Base-by-base conservation (phyloP, 2,797 vertebrate species). In the Cossypha polioptera region DNA sequence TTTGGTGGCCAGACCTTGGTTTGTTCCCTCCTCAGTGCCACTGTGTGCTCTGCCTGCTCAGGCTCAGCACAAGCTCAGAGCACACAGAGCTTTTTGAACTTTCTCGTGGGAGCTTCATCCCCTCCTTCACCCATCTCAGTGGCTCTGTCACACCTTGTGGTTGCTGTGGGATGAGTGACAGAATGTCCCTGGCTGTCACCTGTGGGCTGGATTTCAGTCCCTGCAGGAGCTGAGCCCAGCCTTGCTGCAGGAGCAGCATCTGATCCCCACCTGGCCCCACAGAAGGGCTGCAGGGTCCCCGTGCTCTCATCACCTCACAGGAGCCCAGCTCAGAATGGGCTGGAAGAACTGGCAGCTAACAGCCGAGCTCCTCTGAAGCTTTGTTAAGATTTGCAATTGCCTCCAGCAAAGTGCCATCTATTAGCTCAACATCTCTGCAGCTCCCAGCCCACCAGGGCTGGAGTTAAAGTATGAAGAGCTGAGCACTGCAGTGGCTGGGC, bases 361-460 rank as follows among this genome's bases (percentile, higher is more conserved):
- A 89, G 72, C 58, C 58, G 48, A 36, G 74, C 71, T 40, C 42
- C 79, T 82, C 55, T 79, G 81, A 73, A 91, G 59, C 77, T 95
- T 94, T 93, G 94, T 91, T 78, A 88, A 88, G 75, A 75, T 84
- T 94, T 77, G 63, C n/a, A 88, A 92, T 72, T 53, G 40, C 38
- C 72, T 94, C 76, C 53, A 55, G 88, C 83, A 51, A 31, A 92
- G 67, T 15, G 4, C 81, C 59, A 82, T 93, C 78, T 75, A 47
- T 92, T 88, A 35, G 9, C 35, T 35, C 35, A 84, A 81, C 38
- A 13, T 45, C 61, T 11, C 62, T 68, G 69, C 69, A 69, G 73
- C 78, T 72, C 83, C 53, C 68, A 36, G 67, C 81, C 69, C 43
- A 63, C 83, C 78, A 58, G 57, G 74, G 50, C 59, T 18, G 36